Evolutionary conservation across 2,113 vertebrate genomes (phyloP).

Genomic region (Syngnathus typhle): DNA sequence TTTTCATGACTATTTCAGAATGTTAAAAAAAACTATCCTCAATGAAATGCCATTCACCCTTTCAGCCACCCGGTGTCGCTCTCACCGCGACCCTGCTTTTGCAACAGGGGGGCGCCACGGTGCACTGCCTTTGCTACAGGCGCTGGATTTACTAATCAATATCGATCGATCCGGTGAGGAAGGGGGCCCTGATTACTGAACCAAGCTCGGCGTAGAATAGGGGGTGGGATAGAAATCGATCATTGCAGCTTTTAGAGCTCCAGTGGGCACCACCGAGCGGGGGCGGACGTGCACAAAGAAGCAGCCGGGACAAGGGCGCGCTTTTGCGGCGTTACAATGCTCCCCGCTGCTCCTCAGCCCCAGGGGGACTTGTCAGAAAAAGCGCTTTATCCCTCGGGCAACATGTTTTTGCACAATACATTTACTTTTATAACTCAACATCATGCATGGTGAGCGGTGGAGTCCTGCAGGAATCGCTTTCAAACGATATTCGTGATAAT

Average conservation of each 20-base stretch:
- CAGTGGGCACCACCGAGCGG: conserved; percentile 70
- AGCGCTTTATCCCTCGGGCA: background rate
- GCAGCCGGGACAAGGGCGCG: conserved; percentile 36
- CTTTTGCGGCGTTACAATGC: conserved; percentile 29
- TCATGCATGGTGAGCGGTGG: background rate
- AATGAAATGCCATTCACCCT: conserved; percentile 35
- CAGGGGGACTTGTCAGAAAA: background rate
- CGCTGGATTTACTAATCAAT: conserved; percentile 76
- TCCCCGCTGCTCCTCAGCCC: conserved; percentile 29
- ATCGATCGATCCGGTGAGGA: conserved; percentile 76
- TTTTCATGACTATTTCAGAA: no score
- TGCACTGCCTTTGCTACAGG: conserved; percentile 68
- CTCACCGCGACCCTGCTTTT: conserved; percentile 49
- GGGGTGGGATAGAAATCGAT: conserved; percentile 68
- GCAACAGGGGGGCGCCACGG: conserved; percentile 41
- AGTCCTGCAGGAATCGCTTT: background rate
- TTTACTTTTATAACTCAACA: background rate
- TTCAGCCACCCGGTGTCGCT: conserved; percentile 69
- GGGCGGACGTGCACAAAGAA: conserved; percentile 62
- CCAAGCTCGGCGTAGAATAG: conserved; percentile 72
- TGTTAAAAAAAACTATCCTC: conserved; percentile 4
- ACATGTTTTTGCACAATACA: background rate
- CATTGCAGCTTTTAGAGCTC: conserved; percentile 78
- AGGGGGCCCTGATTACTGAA: conserved; percentile 79
- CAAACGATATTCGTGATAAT: background rate